These are phyloP conservation scores for Lutjanus argentimaculatus DNA, from an alignment of 2,797 vertebrate species.

Conservation along the genomic window DNA sequence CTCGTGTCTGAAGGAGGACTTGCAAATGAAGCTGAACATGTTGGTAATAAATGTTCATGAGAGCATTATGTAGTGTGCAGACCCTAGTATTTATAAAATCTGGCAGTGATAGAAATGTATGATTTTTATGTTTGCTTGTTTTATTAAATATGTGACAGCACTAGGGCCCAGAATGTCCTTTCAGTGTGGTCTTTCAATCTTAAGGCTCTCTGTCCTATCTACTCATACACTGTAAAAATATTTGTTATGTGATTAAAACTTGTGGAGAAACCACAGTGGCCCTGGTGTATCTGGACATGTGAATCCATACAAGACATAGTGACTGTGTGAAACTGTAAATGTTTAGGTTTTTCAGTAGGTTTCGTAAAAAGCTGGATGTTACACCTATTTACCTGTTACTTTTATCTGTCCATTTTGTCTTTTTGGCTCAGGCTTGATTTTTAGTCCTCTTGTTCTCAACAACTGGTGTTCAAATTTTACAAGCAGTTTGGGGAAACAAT, in stretches of 20 bases:
- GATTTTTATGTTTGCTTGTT: neutral
- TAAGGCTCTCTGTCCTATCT: neutral
- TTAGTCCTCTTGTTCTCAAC: neutral
- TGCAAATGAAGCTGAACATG: no score
- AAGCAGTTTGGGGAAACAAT: no score
- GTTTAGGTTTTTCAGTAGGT: neutral
- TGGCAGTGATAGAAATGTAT: neutral
- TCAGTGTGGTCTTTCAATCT: neutral
- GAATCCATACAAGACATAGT: neutral
- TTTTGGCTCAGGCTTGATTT: neutral
- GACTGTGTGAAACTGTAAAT: neutral
- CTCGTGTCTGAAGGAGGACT: no score
- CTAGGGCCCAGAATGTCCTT: neutral
- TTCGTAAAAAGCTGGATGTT: neutral
- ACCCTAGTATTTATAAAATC: no score
- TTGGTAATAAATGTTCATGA: no score
- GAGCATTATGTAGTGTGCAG: no score
- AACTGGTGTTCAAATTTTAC: neutral
- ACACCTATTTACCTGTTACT: neutral
- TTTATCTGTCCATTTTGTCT: neutral
- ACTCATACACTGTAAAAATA: neutral
- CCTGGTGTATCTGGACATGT: no score
- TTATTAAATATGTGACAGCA: neutral
- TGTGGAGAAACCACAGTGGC: no score
- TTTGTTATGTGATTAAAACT: neutral